These are phyloP conservation scores for Tetramorium alpestre DNA, from an alignment of 1,140 invertebrate genomes.

Conservation along the genomic window DNA sequence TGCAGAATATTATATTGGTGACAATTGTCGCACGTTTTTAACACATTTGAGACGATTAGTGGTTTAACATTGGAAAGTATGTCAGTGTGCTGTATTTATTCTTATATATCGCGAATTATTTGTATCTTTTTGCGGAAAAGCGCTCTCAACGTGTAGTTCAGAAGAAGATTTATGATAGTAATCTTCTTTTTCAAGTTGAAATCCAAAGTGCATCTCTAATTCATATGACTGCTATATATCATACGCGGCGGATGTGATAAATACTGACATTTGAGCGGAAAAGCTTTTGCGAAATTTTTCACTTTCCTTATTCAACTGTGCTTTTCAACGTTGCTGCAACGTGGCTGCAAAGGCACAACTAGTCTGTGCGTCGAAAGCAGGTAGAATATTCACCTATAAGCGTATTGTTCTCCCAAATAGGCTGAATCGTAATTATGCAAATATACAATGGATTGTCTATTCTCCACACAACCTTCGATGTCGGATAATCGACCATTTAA, in stretches of 20 bases:
- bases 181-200: conserved; percentile 5
- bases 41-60: not conserved
- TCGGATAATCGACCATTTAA: conserved; percentile 33
- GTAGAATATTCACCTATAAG: not conserved
- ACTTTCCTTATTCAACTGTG: not conserved
- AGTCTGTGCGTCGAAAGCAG: not conserved
- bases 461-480: not conserved
- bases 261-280: not conserved
- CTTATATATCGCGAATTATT: not conserved
- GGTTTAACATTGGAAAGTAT: not conserved
- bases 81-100: not conserved
- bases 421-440: conserved; percentile 26
- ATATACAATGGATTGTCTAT: conserved; percentile 28
- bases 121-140: not conserved
- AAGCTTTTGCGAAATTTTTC: conserved; percentile 14
- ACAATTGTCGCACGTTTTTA: not conserved
- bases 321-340: not conserved
- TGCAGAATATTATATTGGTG: not conserved
- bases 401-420: conserved; percentile 2
- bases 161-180: conserved; percentile 26
- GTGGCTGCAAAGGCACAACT: not conserved
- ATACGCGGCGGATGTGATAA: conserved; percentile 1
- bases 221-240: not conserved
- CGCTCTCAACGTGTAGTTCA: not conserved
- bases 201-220: conserved; percentile 22